Conservation (phyloP, 2,113 vertebrate genomes). For the Albula glossodonta region DNA sequence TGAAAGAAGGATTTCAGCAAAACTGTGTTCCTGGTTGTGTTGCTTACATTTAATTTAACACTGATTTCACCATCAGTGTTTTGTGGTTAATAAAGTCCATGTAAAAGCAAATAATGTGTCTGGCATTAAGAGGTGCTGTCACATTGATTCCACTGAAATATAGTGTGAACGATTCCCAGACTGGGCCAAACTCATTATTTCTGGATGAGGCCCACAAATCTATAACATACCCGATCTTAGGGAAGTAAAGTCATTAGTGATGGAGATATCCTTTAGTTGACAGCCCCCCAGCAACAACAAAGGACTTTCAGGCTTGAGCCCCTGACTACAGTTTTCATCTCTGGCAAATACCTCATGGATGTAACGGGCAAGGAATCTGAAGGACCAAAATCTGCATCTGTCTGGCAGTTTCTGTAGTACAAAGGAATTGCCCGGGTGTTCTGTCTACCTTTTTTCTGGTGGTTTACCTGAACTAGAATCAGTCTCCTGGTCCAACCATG, state of each 20-base stretch:
- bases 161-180: no score
- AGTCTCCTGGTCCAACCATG: slow-evolving; percentile 67
- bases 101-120: no score
- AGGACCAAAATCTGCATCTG: not conserved
- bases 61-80: no score
- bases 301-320: not conserved
- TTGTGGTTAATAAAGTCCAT: no score
- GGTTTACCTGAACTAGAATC: slow-evolving; percentile 31
- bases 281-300: no score
- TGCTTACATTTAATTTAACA: no score
- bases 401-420: not conserved
- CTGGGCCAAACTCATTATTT: no score
- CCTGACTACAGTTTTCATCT: not conserved
- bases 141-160: no score
- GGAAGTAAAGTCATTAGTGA: not conserved
- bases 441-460: slow-evolving; percentile 47
- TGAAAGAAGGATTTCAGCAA: no score
- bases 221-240: not conserved
- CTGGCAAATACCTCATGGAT: not conserved
- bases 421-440: slow-evolving; percentile 52
- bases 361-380: not conserved
- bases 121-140: not conserved
- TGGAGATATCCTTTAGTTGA: not conserved
- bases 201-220: not conserved
- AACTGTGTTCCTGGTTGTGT: no score